phyloP scores from a whole-genome alignment of 2,797 vertebrate genomes.

The Moxostoma hubbsi region DNA sequence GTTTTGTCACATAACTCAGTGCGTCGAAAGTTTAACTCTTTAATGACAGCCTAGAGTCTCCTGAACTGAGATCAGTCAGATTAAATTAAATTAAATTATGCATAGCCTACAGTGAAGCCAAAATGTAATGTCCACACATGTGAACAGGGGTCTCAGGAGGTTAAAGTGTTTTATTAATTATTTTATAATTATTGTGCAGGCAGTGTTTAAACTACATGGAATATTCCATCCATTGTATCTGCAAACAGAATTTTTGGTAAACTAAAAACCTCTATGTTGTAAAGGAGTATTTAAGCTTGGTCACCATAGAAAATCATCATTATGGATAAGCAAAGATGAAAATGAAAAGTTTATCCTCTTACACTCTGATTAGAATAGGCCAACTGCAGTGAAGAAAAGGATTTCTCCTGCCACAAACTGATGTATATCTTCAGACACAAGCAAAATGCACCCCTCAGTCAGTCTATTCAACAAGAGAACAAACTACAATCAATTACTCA shows the following conservation, averaged over 20 bases:
- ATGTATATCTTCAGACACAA: constrained; percentile 33
- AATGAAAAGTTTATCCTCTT: background rate
- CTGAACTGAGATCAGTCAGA: too few relatives aligned
- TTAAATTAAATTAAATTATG: too few relatives aligned
- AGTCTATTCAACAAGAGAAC: constrained; percentile 6
- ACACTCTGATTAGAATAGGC: background rate
- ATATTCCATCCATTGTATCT: background rate
- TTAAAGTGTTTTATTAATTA: too few relatives aligned
- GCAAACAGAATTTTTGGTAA: constrained; percentile 9
- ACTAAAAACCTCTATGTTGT: background rate
- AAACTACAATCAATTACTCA: constrained; percentile 14
- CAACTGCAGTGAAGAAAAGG: constrained; percentile 4
- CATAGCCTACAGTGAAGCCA: too few relatives aligned
- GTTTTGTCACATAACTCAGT: too few relatives aligned
- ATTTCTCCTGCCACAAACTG: background rate
- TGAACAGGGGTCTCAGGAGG: too few relatives aligned
- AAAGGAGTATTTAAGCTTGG: constrained; percentile 16
- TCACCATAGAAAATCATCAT: constrained; percentile 28
- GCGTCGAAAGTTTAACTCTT: too few relatives aligned
- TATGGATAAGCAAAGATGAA: constrained; percentile 29
- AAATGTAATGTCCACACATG: too few relatives aligned
- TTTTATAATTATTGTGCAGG: too few relatives aligned
- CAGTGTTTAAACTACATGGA: too few relatives aligned
- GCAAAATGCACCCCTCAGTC: background rate
- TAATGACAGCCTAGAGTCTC: too few relatives aligned